Conservation (phyloP, 2,113 vertebrate species). For the Lontra canadensis region DNA sequence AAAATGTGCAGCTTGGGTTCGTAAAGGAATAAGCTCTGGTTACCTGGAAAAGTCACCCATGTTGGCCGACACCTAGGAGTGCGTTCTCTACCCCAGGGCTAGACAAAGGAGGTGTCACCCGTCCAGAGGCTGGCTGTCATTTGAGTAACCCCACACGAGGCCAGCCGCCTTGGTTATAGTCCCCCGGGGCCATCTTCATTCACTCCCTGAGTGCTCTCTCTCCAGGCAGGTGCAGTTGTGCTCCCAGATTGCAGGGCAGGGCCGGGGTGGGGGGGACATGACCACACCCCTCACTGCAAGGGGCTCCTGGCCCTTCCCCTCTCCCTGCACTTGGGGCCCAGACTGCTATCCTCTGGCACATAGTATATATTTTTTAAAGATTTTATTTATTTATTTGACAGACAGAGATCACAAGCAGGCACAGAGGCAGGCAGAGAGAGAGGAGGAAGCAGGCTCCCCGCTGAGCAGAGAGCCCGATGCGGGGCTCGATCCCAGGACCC, state of each 20-base stretch:
- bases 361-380: too few relatives aligned
- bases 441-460: too few relatives aligned
- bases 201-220: not conserved
- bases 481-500: too few relatives aligned
- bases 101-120: not conserved
- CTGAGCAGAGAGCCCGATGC: too few relatives aligned
- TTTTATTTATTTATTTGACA: too few relatives aligned
- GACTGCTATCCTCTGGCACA: too few relatives aligned
- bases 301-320: not conserved
- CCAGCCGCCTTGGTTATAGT: not conserved
- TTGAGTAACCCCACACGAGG: not conserved
- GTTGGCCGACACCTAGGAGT: fast-evolving
- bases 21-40: not conserved
- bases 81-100: too few relatives aligned
- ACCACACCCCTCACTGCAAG: not conserved
- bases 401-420: too few relatives aligned
- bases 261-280: too few relatives aligned
- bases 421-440: too few relatives aligned
- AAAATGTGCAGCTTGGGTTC: not conserved
- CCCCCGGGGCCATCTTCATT: not conserved
- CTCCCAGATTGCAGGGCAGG: not conserved
- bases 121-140: not conserved
- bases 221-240: not conserved
- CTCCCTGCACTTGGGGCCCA: not conserved
- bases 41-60: not conserved